Evolutionary conservation across 2,888 invertebrate genomes (phyloP).

Genomic region (Cephus runcator): DNA sequence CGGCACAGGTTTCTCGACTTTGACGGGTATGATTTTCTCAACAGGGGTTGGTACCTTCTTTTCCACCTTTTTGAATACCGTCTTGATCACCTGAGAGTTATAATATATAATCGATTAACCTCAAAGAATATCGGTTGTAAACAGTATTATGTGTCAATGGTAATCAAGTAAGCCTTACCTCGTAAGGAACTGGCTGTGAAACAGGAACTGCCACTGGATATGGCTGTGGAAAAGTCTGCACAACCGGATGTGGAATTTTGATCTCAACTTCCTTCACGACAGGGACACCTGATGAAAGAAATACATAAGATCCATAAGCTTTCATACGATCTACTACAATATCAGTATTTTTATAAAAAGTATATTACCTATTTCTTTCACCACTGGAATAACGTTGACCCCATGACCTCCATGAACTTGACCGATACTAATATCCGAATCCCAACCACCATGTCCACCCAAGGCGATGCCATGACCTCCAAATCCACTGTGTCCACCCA

Average conservation of each 20-base stretch:
- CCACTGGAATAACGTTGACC: constrained; percentile 67
- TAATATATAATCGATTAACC: not conserved
- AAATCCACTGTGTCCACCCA: constrained; percentile 12
- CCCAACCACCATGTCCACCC: constrained; percentile 14
- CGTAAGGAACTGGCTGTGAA: constrained; percentile 68
- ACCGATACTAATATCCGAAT: constrained; percentile 22
- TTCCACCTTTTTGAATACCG: constrained; percentile 42
- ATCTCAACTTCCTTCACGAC: constrained; percentile 70
- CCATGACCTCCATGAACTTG: constrained; percentile 50
- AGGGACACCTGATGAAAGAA: constrained; percentile 65
- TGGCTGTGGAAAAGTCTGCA: constrained; percentile 71
- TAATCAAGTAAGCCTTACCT: constrained; percentile 27
- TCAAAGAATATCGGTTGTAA: not conserved
- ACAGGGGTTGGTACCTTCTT: constrained; percentile 71
- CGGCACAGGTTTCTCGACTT: constrained; percentile 76
- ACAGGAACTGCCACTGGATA: constrained; percentile 75
- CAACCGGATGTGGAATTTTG: constrained; percentile 67
- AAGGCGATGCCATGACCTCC: constrained; percentile 4
- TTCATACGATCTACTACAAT: not conserved
- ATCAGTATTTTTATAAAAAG: not conserved
- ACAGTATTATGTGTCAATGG: no score
- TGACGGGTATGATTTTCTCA: constrained; percentile 74
- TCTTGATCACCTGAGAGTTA: constrained; percentile 43
- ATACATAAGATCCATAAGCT: not conserved
- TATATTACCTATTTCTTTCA: constrained; percentile 70